Evolutionary conservation across 1,140 invertebrate genomes (phyloP).

Genomic region (Trichonephila inaurata): DNA sequence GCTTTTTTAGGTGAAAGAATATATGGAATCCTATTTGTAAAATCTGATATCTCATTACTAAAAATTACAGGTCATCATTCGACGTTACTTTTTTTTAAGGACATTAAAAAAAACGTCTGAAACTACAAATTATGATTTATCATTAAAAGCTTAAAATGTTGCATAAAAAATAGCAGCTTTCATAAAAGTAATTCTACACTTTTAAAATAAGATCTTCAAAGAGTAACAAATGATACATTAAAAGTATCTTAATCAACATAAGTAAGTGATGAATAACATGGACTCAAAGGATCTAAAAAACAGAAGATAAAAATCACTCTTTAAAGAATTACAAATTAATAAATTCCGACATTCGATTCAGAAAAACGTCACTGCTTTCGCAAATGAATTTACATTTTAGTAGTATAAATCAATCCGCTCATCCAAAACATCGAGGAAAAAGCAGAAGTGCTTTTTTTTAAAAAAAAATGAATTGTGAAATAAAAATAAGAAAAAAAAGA

Average conservation of each 20-base stretch:
- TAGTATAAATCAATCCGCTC: conserved; percentile 22
- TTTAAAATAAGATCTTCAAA: not conserved
- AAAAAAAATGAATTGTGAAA: not conserved
- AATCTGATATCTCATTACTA: no score
- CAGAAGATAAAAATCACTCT: not conserved
- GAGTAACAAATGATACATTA: not conserved
- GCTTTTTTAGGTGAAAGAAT: no score
- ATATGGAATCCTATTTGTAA: no score
- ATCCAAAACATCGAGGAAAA: conserved; percentile 5
- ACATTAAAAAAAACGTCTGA: no score
- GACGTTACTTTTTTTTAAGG: no score
- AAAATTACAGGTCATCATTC: no score
- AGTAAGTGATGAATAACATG: not conserved
- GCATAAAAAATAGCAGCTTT: no score
- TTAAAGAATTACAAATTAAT: conserved; percentile 36
- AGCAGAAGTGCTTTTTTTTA: not conserved
- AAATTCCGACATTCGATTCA: conserved; percentile 3
- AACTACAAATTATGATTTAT: no score
- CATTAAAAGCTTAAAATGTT: no score
- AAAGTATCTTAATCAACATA: not conserved
- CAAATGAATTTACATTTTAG: conserved; percentile 49
- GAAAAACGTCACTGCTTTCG: not conserved
- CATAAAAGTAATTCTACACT: no score
- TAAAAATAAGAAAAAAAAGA: conserved; percentile 15
- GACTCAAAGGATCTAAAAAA: not conserved